Evolutionary conservation across 1,140 invertebrate species (phyloP), one percentile per base, ranked within the genome.

Genomic region (Ridgeia piscesae): DNA sequence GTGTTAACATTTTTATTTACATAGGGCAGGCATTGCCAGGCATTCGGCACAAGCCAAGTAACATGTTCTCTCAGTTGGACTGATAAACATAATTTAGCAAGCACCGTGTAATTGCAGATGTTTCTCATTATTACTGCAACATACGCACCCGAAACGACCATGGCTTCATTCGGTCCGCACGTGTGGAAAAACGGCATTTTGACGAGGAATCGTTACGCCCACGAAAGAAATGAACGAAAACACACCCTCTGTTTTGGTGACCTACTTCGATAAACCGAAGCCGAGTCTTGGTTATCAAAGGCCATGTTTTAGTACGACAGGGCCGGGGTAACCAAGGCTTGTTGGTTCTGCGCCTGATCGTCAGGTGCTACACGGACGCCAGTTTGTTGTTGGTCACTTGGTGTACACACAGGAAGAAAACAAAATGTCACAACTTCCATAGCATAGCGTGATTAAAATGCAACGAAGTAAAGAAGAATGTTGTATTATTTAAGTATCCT

Each of bases 101-200:
- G 58, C 58, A 77, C 14, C 58, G 27, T 77, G 27, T 77, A 9
- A 77, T 31, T 27, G 6, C 27, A 77, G 27, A 77, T 77, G 58
- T 77, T 27, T 21, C 58, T 77, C 90, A 93, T 91, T 89, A 42
- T 48, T 77, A 21, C 27, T 77, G 58, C 0, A 77, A 4, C 58
- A 91, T 92, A 91, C 90, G 97, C 97, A 99, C 99, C 99, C 96
- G 98, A 99, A 93, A 99, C 98, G 35, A 99, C 98, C 92, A 99
- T 97, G 42, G 99, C 99, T 96, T 99, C 98, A 95, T 99, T 99
- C 4, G 99, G 99, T 77, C 99, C 99, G 96, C 99, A 99, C 93
- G 98, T 99, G 93, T 99, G 98, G 96, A 99, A 99, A 95, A 50
- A 91, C 89, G 58, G 17, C 58, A 77, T 77, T 77, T 77, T 77